These are phyloP conservation scores for Macrotus californicus DNA, from an alignment of 2,113 vertebrate genomes.

Conservation along the genomic window DNA sequence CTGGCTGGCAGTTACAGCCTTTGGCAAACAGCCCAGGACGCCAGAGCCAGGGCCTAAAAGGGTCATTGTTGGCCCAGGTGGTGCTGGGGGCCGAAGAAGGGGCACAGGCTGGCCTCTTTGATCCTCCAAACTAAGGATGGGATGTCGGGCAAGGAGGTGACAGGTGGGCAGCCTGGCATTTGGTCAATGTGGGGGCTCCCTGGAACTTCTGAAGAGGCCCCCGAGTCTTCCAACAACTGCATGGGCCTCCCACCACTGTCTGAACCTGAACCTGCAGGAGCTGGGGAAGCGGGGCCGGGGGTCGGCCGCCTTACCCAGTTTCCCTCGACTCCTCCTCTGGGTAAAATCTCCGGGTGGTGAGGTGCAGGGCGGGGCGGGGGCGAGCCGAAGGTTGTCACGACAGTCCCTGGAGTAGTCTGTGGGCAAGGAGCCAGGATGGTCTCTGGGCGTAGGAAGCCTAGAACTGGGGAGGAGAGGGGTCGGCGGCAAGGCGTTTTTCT, in stretches of 20 bases:
- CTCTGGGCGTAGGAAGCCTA: background rate
- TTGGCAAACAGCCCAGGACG: constrained; percentile 39
- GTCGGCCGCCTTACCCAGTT: background rate
- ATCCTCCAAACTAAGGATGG: background rate
- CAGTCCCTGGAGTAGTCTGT: background rate
- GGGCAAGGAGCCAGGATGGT: background rate
- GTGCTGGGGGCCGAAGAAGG: background rate
- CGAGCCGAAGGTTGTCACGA: background rate
- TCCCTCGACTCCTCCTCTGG: background rate
- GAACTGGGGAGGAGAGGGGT: background rate
- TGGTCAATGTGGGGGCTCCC: background rate
- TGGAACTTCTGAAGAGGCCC: background rate
- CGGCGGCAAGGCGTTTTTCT: background rate
- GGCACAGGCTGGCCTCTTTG: background rate
- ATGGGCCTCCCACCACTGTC: accelerated
- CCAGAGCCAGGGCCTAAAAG: background rate
- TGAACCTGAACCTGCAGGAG: background rate
- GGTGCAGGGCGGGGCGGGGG: background rate
- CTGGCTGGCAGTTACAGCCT: background rate
- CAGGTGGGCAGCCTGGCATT: background rate
- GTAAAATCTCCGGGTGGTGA: background rate
- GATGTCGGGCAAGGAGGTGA: background rate
- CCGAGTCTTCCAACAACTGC: background rate
- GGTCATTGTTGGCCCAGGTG: constrained; percentile 37
- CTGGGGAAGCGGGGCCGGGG: accelerated